These are phyloP conservation scores for Drosophila mauritiana DNA, from an alignment of 1,140 invertebrate genomes.

Conservation along the genomic window DNA sequence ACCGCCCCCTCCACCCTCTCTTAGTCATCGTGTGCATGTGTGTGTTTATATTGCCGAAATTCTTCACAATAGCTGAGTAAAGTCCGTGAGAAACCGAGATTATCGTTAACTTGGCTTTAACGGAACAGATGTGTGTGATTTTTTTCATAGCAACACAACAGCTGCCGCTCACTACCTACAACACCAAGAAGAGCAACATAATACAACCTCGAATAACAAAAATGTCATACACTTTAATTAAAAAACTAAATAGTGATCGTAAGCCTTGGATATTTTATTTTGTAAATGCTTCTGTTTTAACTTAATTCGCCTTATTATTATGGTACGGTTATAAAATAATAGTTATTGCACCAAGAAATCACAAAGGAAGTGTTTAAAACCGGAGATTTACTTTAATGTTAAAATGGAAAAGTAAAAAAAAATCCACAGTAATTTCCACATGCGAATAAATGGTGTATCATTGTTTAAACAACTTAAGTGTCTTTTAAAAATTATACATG, in stretches of 20 bases:
- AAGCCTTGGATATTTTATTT: constrained; percentile 32
- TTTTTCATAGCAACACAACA: constrained; percentile 16
- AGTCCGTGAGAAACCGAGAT: constrained; percentile 37
- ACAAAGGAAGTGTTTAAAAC: neutral
- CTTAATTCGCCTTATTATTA: constrained; percentile 15
- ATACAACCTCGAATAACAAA: neutral
- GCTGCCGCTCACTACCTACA: constrained; percentile 27
- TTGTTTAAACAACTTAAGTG: neutral
- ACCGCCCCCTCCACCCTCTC: neutral
- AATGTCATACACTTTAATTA: constrained; percentile 29
- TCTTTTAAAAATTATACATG: neutral
- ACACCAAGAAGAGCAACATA: constrained; percentile 19
- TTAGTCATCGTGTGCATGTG: constrained; percentile 21
- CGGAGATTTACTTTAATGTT: neutral
- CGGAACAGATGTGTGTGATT: constrained; percentile 46
- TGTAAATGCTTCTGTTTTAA: constrained; percentile 2
- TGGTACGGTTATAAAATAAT: neutral
- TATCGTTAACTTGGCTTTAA: constrained; percentile 44
- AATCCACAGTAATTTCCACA: too few relatives aligned
- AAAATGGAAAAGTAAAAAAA: neutral
- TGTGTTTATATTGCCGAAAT: constrained; percentile 46
- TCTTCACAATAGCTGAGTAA: constrained; percentile 19
- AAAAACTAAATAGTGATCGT: constrained; percentile 30
- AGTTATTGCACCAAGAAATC: neutral
- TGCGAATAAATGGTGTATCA: neutral